Base-by-base conservation (phyloP, 1,140 invertebrate species). In the Calycopis cecrops region DNA sequence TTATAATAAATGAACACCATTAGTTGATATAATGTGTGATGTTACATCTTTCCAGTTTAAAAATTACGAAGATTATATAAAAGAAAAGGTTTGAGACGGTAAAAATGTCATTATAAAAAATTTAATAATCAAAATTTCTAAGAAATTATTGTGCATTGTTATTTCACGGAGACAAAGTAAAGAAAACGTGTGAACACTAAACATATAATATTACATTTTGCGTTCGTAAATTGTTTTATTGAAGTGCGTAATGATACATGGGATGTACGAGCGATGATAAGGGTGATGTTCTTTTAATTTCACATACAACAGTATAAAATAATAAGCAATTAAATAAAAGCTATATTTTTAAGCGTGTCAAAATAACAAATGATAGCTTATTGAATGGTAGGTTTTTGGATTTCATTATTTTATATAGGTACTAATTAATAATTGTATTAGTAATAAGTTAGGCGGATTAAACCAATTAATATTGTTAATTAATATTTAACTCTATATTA, bases 161-260 rank as follows among this genome's bases (percentile, higher is more conserved):
- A 35, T 17, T 28, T 18, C 14, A 42, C 21, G 51, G 53, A 63
- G 50, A 63, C 61, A 59, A 59, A 63, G 61, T 50, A 34, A 35
- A 54, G 61, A 59, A 63, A 63, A 63, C 61, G 61, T 63, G 61
- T 59, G 61, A 60, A 59, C 8, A 21, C 12, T 16, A 44, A 28
- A 14, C 14, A 44, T 17, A 28, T 28, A 40, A 14, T 44, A 17
- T 44, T 17, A 44, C 12, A 16, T 14, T 44, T 44, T 12, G 9
- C 14, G 6, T 28, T 28, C 21, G 12, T 8, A 44, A 37, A 37
- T 9, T 37, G 2, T 37, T 1, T 37, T 16, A 44, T 44, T 44
- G 40, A 44, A 16, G 40, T 44, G 40, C 17, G 12, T 44, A 18
- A 44, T 42, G 40, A 42, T 44, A 8, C 38, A 40, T 40, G 16